Evolutionary conservation across 30 jellyfish, hydroid and myxozoan species (phyloP).

Genomic region (Aurelia coerulea): DNA sequence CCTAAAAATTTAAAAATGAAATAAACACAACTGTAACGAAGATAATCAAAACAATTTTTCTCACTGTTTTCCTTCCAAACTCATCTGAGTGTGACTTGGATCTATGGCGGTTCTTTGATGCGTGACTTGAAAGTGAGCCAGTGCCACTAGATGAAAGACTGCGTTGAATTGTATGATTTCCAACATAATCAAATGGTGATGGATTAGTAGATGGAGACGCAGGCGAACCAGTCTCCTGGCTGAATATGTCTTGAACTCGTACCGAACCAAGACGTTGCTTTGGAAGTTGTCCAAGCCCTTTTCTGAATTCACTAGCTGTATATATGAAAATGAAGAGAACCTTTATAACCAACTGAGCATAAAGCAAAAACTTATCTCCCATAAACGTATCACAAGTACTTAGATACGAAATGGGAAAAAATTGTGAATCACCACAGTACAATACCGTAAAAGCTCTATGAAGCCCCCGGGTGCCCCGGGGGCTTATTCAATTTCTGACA

Average conservation of each 20-base stretch:
- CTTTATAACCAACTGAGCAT: no score
- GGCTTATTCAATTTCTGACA: no score
- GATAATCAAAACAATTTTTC: not conserved
- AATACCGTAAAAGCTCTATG: no score
- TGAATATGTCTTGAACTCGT: slow-evolving; percentile 73
- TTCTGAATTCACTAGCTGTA: slow-evolving; percentile 53
- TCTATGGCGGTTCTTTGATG: slow-evolving; percentile 75
- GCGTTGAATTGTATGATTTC: slow-evolving; percentile 40
- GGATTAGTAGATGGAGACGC: slow-evolving; percentile 56
- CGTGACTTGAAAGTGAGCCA: slow-evolving; percentile 55
- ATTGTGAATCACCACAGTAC: no score
- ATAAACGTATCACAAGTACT: no score
- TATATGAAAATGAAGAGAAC: not conserved
- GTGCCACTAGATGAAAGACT: slow-evolving; percentile 65
- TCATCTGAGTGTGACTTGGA: slow-evolving; percentile 92
- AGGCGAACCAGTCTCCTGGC: slow-evolving; percentile 46
- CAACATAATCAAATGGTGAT: slow-evolving; percentile 55
- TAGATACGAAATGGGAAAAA: no score
- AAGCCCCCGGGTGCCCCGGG: no score
- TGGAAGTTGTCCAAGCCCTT: slow-evolving; percentile 54
- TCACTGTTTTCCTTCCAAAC: slow-evolving; percentile 50
- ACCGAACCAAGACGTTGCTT: slow-evolving; percentile 40
- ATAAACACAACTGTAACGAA: not conserved
- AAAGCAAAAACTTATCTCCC: no score
- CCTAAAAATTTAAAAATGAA: no score